phyloP scores from a whole-genome alignment of 1,140 invertebrate genomes.

The Megalopta genalis region DNA sequence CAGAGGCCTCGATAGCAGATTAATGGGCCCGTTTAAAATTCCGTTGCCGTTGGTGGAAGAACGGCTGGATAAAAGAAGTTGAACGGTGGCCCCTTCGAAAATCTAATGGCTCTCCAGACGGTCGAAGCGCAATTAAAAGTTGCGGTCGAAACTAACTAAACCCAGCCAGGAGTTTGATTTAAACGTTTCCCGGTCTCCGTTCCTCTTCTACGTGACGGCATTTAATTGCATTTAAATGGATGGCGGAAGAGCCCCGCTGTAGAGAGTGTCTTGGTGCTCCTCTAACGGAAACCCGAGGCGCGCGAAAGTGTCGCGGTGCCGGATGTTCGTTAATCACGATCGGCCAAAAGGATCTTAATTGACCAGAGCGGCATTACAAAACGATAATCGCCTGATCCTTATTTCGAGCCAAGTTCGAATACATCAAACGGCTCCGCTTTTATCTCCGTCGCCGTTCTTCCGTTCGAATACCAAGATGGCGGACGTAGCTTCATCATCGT shows the following conservation, averaged over 20 bases:
- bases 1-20: background rate
- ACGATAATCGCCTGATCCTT: slow-evolving; percentile 41
- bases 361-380: slow-evolving; percentile 43
- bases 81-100: slow-evolving; percentile 57
- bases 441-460: background rate
- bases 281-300: slow-evolving; percentile 12
- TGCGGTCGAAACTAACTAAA: slow-evolving; percentile 76
- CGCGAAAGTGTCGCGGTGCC: slow-evolving; percentile 21
- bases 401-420: slow-evolving; percentile 15
- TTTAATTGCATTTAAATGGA: slow-evolving; percentile 73
- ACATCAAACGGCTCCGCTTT: slow-evolving; percentile 31
- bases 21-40: background rate
- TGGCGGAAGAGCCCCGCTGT: slow-evolving; percentile 43
- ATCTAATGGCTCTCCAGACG: slow-evolving; percentile 75
- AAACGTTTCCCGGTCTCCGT: slow-evolving; percentile 67
- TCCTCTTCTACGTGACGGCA: slow-evolving; percentile 67
- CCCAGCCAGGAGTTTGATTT: slow-evolving; percentile 73
- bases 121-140: slow-evolving; percentile 77
- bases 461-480: too few relatives aligned
- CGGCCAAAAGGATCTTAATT: slow-evolving; percentile 60
- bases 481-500: too few relatives aligned
- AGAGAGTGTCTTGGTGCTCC: slow-evolving; percentile 47
- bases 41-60: slow-evolving; percentile 10
- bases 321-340: slow-evolving; percentile 62
- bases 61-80: slow-evolving; percentile 63